A percentile compares a stretch with the other conserved stretches of the same genome.
These are phyloP conservation scores for Peromyscus attwateri DNA, from an alignment of 2,797 vertebrate genomes.

Conservation along the genomic window DNA sequence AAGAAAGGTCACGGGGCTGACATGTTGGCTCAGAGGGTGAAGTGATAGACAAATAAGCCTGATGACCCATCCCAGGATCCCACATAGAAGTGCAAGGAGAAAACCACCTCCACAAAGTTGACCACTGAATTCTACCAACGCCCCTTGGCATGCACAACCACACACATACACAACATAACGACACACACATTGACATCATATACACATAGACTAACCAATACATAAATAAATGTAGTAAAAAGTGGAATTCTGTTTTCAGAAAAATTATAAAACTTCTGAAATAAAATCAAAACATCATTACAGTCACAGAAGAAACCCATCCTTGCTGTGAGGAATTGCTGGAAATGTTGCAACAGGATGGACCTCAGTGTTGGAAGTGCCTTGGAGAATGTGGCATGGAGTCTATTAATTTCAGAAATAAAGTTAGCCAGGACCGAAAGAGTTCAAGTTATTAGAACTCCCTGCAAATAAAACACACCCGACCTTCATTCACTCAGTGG, in stretches of 20 bases:
- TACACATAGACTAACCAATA: not conserved
- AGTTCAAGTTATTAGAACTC: not conserved
- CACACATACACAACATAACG: not conserved
- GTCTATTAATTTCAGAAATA: conserved; percentile 37
- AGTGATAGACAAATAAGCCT: not conserved
- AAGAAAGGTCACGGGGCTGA: not conserved
- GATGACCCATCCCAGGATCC: not conserved
- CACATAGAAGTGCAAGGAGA: not conserved
- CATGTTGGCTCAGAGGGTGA: not conserved
- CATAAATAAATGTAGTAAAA: not conserved
- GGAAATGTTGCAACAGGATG: not conserved
- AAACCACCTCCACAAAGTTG: not conserved
- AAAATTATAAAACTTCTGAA: not conserved
- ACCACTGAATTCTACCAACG: too few species aligned
- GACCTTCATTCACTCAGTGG: not conserved
- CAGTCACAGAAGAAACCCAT: not conserved
- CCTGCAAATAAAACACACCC: not conserved
- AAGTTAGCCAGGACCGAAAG: not conserved
- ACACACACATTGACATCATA: not conserved
- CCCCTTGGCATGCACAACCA: not conserved
- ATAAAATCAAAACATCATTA: not conserved
- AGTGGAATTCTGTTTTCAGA: not conserved
- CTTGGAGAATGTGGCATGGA: not conserved
- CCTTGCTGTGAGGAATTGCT: not conserved
- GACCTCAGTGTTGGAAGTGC: not conserved